Percentiles rank a stretch among this genome's conserved stretches.
These are phyloP conservation scores for Albula goreensis DNA, from an alignment of 2,113 vertebrate genomes.

Conservation along the genomic window DNA sequence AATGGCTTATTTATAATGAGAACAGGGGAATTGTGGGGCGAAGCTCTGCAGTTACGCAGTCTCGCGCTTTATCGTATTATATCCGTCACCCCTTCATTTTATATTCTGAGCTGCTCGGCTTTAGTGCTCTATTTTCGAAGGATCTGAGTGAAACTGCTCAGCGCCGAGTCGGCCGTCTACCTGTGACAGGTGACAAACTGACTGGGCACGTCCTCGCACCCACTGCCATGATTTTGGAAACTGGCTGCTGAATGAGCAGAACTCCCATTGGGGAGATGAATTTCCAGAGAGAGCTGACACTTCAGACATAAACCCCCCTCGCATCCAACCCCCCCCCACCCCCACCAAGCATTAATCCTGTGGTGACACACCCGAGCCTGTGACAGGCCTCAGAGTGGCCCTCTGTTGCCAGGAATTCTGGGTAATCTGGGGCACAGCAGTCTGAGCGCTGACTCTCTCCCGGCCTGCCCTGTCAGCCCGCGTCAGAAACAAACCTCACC, in stretches of 20 bases:
- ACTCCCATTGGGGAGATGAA: no score
- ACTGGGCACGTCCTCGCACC: neutral
- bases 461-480: neutral
- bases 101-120: neutral
- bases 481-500: neutral
- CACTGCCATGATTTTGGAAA: no score
- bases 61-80: no score
- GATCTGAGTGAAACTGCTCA: neutral
- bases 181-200: neutral
- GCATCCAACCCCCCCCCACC: neutral
- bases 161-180: neutral
- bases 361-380: conserved; percentile 6
- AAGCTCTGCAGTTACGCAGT: no score
- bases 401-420: neutral
- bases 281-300: neutral
- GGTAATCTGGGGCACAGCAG: neutral
- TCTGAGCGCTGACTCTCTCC: conserved; percentile 14
- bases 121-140: neutral
- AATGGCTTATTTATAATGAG: no score
- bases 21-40: no score
- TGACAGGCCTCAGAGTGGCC: neutral
- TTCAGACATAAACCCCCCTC: no score
- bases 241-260: no score
- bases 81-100: neutral
- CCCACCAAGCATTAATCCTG: conserved; percentile 24